Base-by-base conservation (phyloP, 2,113 vertebrate genomes). In the Laticauda laticaudata region DNA sequence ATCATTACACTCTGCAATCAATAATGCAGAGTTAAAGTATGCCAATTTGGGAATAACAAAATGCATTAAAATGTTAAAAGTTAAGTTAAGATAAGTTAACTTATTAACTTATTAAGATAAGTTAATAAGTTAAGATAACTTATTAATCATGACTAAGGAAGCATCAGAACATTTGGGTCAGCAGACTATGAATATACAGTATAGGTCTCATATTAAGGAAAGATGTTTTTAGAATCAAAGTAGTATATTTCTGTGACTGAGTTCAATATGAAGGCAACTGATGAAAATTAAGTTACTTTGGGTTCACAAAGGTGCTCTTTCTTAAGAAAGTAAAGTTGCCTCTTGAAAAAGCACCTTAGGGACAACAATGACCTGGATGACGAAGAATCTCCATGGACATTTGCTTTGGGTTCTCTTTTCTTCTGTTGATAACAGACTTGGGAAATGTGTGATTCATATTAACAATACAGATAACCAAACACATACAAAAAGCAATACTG, bases 401-500 rank as follows among this genome's bases (percentile, higher is more conserved):
- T 88, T 56, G 18, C 29, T 86, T 85, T 45, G 0, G 12, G 64
- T 48, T 95, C 89, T 1, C 55, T n/a, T 55, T 59, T 90, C 7
- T 48, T 57, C n/a, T 55, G 69, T 1, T 48, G 54, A 54, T 45
- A 8, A 94, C 87, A 10, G 85, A n/a, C 43, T 90, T 45, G 39
- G 54, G 20, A 89, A 56, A 39, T 81, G 93, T n/a, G 14, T 39
- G 87, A 57, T 89, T 69, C 86, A 91, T 51, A 81, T 34, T 85
- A 85, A 86, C 4, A 56, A 59, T 86, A 89, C 48, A 48, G 53
- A 48, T 18, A 89, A 93, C 18, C 24, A 94, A 85, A 18, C 75
- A 92, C n/a, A 45, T 94, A 91, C 56, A 34, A 92, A 94, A 95
- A 3, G 26, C 21, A 93, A 89, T 34, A 92, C 90, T 91, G 88